A percentile compares a stretch with the other conserved stretches of the same genome.
These are phyloP conservation scores for Micropoecilia bifurca DNA, from an alignment of 2,797 vertebrate species.

Conservation along the genomic window DNA sequence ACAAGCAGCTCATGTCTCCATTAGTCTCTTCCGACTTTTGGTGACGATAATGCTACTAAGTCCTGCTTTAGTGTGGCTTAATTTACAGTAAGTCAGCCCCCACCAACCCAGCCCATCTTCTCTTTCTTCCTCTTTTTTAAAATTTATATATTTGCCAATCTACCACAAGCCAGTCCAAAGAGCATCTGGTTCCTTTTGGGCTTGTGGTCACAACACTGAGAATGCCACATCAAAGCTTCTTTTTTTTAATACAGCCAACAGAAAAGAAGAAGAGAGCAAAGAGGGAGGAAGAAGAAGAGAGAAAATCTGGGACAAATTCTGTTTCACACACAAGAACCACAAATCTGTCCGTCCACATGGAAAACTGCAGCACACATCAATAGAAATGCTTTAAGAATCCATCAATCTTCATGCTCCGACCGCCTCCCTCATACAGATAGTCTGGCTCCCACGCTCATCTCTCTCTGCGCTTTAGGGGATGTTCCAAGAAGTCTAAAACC, in stretches of 20 bases:
- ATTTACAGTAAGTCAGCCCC: constrained; percentile 60
- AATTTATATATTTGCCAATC: constrained; percentile 37
- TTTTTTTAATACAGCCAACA: constrained; percentile 59
- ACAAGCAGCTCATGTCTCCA: constrained; percentile 5
- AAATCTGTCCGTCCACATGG: constrained; percentile 76
- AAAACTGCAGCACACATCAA: constrained; percentile 68
- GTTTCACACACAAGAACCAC: constrained; percentile 58
- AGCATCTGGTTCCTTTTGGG: constrained; percentile 79
- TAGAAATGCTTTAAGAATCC: constrained; percentile 58
- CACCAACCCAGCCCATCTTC: constrained; percentile 42
- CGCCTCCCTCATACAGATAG: constrained; percentile 55
- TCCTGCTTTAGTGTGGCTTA: constrained; percentile 43
- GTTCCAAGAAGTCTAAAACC: constrained; percentile 23
- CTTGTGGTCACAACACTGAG: constrained; percentile 77
- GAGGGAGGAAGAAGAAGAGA: constrained; percentile 64
- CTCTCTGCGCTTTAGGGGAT: constrained; percentile 24
- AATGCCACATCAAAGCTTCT: constrained; percentile 80
- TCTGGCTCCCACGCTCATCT: constrained; percentile 67
- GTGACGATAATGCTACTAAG: neutral
- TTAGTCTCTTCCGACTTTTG: constrained; percentile 13
- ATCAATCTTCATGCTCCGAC: constrained; percentile 63
- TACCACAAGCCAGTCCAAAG: constrained; percentile 67
- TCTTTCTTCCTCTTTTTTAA: constrained; percentile 10
- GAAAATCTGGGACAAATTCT: constrained; percentile 77
- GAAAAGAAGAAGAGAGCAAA: constrained; percentile 52